Evolutionary conservation across 2,113 vertebrate species (phyloP), one percentile per base, ranked within the genome.

Genomic region (Nipponia nippon): DNA sequence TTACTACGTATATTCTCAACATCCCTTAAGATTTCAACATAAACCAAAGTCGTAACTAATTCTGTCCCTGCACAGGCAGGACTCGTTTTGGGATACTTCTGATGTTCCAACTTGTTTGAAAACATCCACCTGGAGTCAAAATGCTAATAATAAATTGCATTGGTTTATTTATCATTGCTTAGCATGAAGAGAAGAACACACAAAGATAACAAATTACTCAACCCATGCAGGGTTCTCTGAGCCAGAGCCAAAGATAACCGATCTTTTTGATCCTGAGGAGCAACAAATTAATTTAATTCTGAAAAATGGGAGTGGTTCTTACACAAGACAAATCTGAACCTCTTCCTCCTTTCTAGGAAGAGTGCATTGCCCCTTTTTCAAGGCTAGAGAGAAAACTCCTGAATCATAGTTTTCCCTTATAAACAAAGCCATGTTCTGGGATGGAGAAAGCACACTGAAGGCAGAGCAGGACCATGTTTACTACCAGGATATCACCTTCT

Each of bases 21-120:
- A 83, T 16, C 3, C 3, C 2, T 34, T 34, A 32, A 11, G 21
- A 46, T 29, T 50, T 16, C 46, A 32, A 23, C 9, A 27, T 8
- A 81, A 29, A 87, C 3, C 7, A 32, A 79, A 40, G 4, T 2
- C 0, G 0, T 21, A 50, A 42, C 5, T 58, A 36, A 49, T 5
- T 46, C 40, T 23, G 17, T 17, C 14, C 9, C 63, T 66, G 19
- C 13, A 18, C 6, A 90, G 26, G 52, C 4, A 63, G 7, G 19
- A 27, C 9, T 29, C 46, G 7, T 4, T 82, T n/a, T 42, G 34
- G 3, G 12, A 40, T 81, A 67, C 21, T 69, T 56, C 4, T 65
- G 9, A 36, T n/a, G 11, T 16, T 80, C 34, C 42, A n/a, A 58
- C 7, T 4, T 11, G 16, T 40, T n/a, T 66, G 58, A 40, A 83